Base-by-base conservation (phyloP, 2,113 vertebrate species). In the Zingel zingel region DNA sequence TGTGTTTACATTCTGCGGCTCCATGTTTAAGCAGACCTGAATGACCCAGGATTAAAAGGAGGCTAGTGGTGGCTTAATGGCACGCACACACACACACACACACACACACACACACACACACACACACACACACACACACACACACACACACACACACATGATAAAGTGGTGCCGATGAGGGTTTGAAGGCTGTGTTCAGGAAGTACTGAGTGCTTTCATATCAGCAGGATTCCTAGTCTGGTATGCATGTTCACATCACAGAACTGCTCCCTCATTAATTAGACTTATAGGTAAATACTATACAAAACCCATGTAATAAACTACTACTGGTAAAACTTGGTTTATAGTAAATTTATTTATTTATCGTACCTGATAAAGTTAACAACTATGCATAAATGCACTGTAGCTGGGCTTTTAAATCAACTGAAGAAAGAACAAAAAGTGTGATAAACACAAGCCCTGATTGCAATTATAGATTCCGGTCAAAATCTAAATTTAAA, bases 1-100 rank as follows among this genome's bases (percentile, higher is more conserved):
- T 87, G 78, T 94, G 87, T 94, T 94, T 94, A 93, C 86, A 86
- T 88, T 93, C 80, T 89, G 87, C 23, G 75, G 74, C 83, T 91
- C 70, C 72, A 63, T 89, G 85, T 91, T 93, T 90, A 90, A 87
- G 72, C 61, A 86, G 92, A 87, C 88, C 82, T 87, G 82, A 93
- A 84, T 92, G 88, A 88, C 80, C 84, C 4, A 39, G 91, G 91
- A 94, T 93, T 94, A 93, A 87, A 90, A 70, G 58, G 84, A 79
- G 81, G 43, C 82, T 53, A 54, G 81, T 74, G 67, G 36, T 79
- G 65, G 81, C 88, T 90, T 81, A 62, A 88, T 84, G 85, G 86
- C 30, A 82, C 81, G 65, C 36, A 65, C 89, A 89, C 77, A 54
- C 70, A 81, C 23, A 59, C 69, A 83, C 33, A 72, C 70, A 68